phyloP scores from a whole-genome alignment of 2,797 vertebrate genomes.

The Danio kyathit region DNA sequence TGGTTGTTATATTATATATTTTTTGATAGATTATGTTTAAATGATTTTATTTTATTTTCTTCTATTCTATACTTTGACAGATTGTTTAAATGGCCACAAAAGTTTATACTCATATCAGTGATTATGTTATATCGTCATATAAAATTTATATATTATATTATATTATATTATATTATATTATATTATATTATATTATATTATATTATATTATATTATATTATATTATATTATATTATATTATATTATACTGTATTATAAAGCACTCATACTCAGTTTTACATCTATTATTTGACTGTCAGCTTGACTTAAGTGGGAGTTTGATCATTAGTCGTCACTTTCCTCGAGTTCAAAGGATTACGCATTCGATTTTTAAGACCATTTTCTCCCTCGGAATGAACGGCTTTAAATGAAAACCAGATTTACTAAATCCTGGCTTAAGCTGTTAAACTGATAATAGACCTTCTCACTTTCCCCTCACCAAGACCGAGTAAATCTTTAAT shows the following conservation, averaged over 20 bases:
- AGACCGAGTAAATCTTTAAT: slow-evolving; percentile 52
- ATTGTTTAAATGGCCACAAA: background rate
- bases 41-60: too few relatives aligned
- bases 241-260: background rate
- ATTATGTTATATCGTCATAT: background rate
- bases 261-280: background rate
- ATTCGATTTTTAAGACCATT: slow-evolving; percentile 12
- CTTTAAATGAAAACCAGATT: slow-evolving; percentile 42
- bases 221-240: too few relatives aligned
- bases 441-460: slow-evolving; percentile 44
- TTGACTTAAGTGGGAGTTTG: background rate
- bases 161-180: too few relatives aligned
- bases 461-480: slow-evolving; percentile 62
- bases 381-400: slow-evolving; percentile 10
- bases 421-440: slow-evolving; percentile 47
- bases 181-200: too few relatives aligned
- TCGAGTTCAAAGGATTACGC: slow-evolving; percentile 16
- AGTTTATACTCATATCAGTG: background rate
- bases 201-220: too few relatives aligned
- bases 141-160: too few relatives aligned
- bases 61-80: too few relatives aligned
- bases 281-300: background rate
- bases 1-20: too few relatives aligned
- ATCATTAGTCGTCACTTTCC: slow-evolving; percentile 3
- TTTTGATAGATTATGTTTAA: too few relatives aligned